phyloP scores from a whole-genome alignment of 1,140 invertebrate genomes.

The Chrysopa pallens region DNA sequence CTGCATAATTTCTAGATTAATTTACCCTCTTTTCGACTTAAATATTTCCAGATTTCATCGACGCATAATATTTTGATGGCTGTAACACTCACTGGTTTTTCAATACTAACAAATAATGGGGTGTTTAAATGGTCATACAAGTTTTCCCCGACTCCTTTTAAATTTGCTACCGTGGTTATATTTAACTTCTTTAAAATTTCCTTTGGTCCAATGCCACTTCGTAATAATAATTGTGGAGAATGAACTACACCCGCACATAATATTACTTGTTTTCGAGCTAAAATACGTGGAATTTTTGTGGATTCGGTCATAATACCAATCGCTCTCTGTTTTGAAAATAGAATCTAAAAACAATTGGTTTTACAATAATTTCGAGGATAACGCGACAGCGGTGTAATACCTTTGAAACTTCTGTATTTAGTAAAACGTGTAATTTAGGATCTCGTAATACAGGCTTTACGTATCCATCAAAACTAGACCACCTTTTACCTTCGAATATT shows the following conservation, averaged over 20 bases:
- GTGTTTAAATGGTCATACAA: slow-evolving; percentile 59
- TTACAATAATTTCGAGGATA: background rate
- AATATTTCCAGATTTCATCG: slow-evolving; percentile 35
- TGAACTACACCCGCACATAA: slow-evolving; percentile 55
- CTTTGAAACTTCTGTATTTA: slow-evolving; percentile 40
- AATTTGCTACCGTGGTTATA: slow-evolving; percentile 41
- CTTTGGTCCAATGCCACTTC: slow-evolving; percentile 67
- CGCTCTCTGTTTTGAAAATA: slow-evolving; percentile 5
- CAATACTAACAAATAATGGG: slow-evolving; percentile 44
- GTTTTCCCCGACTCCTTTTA: slow-evolving; percentile 53
- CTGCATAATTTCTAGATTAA: background rate
- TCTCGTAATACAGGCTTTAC: slow-evolving; percentile 41
- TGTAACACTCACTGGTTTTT: slow-evolving; percentile 39
- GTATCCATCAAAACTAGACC: slow-evolving; percentile 46
- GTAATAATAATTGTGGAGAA: slow-evolving; percentile 60
- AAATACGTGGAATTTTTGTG: slow-evolving; percentile 27
- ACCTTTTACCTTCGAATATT: slow-evolving; percentile 38
- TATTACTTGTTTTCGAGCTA: slow-evolving; percentile 52
- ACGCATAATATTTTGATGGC: slow-evolving; percentile 36
- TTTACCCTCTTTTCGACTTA: slow-evolving; percentile 37
- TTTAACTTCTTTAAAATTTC: slow-evolving; percentile 43
- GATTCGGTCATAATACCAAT: slow-evolving; percentile 30
- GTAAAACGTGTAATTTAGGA: slow-evolving; percentile 47
- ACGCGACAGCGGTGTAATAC: slow-evolving; percentile 9
- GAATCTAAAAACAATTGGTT: background rate